Evolutionary conservation across 92 coral and sea anemone genomes (phyloP), one percentile per base, ranked within the genome.

Genomic region (Bergia sp.): DNA sequence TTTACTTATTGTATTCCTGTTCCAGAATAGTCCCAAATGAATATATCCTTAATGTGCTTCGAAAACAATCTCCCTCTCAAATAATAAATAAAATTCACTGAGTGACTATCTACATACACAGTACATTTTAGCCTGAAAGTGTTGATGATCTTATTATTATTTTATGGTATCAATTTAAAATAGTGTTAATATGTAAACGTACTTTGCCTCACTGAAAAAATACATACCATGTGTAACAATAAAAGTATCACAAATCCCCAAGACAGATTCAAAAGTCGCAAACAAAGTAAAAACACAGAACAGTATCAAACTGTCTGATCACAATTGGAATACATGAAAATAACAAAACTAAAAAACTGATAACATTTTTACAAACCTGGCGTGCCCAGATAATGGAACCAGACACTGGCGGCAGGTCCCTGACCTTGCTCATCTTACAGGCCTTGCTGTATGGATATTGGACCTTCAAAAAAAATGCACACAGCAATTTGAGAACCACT

Each of bases 361-460:
- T 9, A 73, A 39, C 11, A 44, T 7, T 0, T 53, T 13, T 15
- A 49, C 64, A 5, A 88, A 89, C 98, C 96, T 96, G 99, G 66
- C 99, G 93, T 5, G 99, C 99, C 99, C 99, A 97, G 88, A 97
- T 97, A 84, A 97, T 95, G 71, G 99, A 97, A 42, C 99, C 99
- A 38, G 99, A 97, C 2, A 97, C 99, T n/a, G 99, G 98, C 11
- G 99, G 99, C 64, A 97, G 88, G 79, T 97, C 99, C 37, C 99
- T 82, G 65, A 97, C 99, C 87, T 93, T 97, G 76, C 99, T 97
- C 99, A 97, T 97, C 88, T 97, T 97, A 44, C 97, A 97, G 55
- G 99, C 98, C 76, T 94, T 97, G 73, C 99, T 97, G 92, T 97
- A 94, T 4, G 99, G 97, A 87, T 97, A 97, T 93, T 95, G 99